phyloP scores from a whole-genome alignment of 2,797 vertebrate genomes.

The Numenius phaeopus region DNA sequence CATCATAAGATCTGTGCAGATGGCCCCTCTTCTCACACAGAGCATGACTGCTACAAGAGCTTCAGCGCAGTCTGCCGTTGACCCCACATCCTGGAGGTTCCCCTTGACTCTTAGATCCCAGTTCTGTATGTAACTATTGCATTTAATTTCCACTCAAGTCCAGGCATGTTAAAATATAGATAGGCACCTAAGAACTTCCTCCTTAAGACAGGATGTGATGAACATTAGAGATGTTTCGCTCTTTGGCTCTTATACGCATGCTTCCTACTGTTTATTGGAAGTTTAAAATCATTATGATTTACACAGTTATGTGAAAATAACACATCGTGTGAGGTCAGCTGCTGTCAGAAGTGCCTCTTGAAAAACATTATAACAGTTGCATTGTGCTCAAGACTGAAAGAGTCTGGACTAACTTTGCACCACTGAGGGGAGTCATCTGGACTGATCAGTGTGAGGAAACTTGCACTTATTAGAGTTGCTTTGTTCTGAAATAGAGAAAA shows the following conservation, averaged over 20 bases:
- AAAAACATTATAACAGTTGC: not conserved
- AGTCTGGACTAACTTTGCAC: not conserved
- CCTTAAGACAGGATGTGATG: not conserved
- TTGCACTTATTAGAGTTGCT: not conserved
- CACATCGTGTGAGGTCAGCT: not conserved
- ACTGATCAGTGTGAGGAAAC: not conserved
- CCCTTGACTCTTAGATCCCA: not conserved
- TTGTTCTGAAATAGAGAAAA: not conserved
- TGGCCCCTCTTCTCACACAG: not conserved
- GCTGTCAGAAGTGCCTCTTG: not conserved
- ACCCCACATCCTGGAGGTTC: not conserved
- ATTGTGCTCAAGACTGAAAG: not conserved
- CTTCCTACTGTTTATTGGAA: not conserved
- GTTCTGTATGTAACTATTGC: not conserved
- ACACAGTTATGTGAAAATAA: not conserved
- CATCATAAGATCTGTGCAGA: not conserved
- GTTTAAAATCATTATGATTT: not conserved
- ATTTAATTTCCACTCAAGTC: not conserved
- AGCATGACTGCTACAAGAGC: fast-evolving
- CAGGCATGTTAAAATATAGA: not conserved
- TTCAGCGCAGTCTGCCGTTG: not conserved
- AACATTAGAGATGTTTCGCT: not conserved
- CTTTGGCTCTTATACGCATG: not conserved
- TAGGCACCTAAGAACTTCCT: not conserved
- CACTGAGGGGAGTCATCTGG: not conserved